Base-by-base conservation (phyloP, 1,140 invertebrate species). In the silkworm (Bombyx mori) region DNA sequence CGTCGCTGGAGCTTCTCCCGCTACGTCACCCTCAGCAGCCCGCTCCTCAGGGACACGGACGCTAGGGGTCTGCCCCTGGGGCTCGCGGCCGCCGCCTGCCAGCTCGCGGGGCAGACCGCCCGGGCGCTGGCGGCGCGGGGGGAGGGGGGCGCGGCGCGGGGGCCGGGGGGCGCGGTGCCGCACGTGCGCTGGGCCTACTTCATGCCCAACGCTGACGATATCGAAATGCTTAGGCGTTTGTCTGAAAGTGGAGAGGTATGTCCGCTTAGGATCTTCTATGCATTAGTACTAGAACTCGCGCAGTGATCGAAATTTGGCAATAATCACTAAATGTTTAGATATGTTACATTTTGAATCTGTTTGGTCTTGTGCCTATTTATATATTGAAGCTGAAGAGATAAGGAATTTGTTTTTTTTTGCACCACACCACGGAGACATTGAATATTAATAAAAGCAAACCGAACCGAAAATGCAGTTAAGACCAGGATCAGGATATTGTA, bases 1-100 rank as follows among this genome's bases (percentile, higher is more conserved):
- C 92, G 92, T 60, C 86, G 89, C 26, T 95, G 94, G 89, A 84
- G 90, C n/a, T 93, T 91, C 72, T 84, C 90, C 45, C 93, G 92
- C 63, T 98, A 94, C 75, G 93, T 99, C 58, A 96, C 95, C 22
- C 89, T 98, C 56, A 93, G 93, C 54, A 92, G 94, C 26, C 97
- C 97, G 1, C 71, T 98, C 56, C 80, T 99, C 64, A 89, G 89
- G 57, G 95, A 97, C 79, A 90, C 93, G 7, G 97, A 99, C 88
- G 83, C 91, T 53, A 89, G 92, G 78, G 97, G 97, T 1, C 71
- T 85, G 10, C 94, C 94, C 46, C 68, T 89, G 0, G 54, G 90
- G 0, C 89, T 88, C 57, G 94, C 92, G 83, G 68, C 70, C 93
- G 26, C 49, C 92, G 0, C 42, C 53, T 22, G 10, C 43, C 42